A percentile compares a stretch with the other conserved stretches of the same genome.
phyloP scores from a whole-genome alignment of 1,140 invertebrate species.

The Saccostrea glomerata region DNA sequence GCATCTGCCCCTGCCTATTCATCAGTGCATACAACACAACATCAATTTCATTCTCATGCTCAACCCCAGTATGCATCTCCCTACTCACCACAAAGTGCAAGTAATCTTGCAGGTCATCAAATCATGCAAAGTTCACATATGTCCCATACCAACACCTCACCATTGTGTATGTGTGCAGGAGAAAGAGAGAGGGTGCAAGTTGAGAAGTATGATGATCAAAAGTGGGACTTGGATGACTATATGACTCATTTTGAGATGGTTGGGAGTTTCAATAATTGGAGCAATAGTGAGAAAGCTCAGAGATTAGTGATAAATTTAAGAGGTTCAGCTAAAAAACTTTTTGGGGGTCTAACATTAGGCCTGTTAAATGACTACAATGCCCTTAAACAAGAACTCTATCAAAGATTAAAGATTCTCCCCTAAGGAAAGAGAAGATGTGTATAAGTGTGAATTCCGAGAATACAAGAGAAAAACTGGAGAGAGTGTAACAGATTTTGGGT shows the following conservation, averaged over 20 bases:
- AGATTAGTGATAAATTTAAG: neutral
- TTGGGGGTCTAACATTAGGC: neutral
- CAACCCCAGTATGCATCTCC: no score
- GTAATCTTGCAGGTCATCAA: no score
- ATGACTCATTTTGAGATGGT: neutral
- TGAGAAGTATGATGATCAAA: no score
- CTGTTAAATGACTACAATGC: neutral
- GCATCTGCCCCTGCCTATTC: no score
- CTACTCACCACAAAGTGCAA: no score
- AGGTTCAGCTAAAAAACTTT: neutral
- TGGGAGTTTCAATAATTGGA: neutral
- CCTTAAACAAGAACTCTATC: neutral
- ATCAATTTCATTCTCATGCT: no score
- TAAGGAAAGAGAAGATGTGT: slow-evolving; percentile 40
- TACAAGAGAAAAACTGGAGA: slow-evolving; percentile 36
- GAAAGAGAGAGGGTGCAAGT: no score
- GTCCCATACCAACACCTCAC: no score
- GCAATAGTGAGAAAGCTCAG: neutral
- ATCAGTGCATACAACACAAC: no score
- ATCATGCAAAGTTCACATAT: no score
- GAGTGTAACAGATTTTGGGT: slow-evolving; percentile 49
- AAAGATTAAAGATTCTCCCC: slow-evolving; percentile 51
- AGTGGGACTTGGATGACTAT: neutral
- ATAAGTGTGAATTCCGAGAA: neutral
- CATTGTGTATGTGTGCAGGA: no score